Evolutionary conservation across 2,113 vertebrate species (phyloP), one percentile per base, ranked within the genome.

Genomic region (Sorex araneus): DNA sequence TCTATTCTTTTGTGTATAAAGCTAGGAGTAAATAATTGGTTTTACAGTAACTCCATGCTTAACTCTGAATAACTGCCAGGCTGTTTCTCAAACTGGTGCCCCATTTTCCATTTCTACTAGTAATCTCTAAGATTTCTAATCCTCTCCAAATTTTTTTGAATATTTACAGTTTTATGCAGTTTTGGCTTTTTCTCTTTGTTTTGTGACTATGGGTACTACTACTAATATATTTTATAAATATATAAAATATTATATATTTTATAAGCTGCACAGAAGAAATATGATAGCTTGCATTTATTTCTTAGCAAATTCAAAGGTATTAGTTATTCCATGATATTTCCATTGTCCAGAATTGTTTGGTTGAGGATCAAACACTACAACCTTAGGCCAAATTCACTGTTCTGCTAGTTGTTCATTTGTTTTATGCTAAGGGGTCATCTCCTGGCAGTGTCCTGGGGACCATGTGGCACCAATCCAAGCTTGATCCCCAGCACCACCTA

Each of bases 261-360:
- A 43, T 12, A 63, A 79, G 71, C 32, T 43, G 18, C 63, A 50
- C 9, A 71, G 71, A 71, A 71, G 71, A 71, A 50, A 85, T 36
- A 64, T 50, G 67, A n/a, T n/a, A 13, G 19, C 66, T 86, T 71
- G 18, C 40, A 27, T 85, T 73, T 79, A 47, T 36, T 36, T 28
- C 82, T 85, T 47, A 85, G 50, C 25, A 79, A 85, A 71, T 63
- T 79, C n/a, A 71, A 92, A n/a, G 18, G 71, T 23, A 79, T 36
- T 78, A 34, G 25, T 21, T 63, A 91, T 84, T 71, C 63, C 11
- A 85, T 50, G 50, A 78, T n/a, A n/a, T n/a, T 71, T 78, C 64
- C 47, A 47, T 74, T 47, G 2, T 79, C 34, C 43, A 40, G 73
- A 25, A n/a, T 69, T 47, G 74, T 30, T 43, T 40, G 40, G 40